Evolutionary conservation across 2,797 vertebrate species (phyloP).

Genomic region (Crypturellus tataupa): DNA sequence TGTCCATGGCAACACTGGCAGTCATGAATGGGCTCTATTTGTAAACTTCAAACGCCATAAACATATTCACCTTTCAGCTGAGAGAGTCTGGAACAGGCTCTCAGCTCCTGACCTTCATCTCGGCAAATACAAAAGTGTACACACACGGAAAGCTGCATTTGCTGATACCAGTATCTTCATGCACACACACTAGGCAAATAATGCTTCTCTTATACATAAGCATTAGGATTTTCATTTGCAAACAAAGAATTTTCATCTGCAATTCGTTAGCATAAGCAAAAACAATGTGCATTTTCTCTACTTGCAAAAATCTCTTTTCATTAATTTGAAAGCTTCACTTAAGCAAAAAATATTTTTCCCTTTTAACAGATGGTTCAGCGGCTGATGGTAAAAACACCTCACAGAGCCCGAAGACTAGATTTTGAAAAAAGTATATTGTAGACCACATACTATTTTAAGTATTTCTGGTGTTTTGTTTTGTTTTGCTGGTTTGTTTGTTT

Average conservation of each 20-base stretch:
- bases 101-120: neutral
- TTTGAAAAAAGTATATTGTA: neutral
- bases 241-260: neutral
- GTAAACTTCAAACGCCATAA: neutral
- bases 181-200: neutral
- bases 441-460: neutral
- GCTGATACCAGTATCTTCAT: neutral
- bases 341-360: neutral
- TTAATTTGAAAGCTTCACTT: neutral
- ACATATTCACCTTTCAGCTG: accelerated
- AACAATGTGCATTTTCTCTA: neutral
- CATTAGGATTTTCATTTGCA: neutral
- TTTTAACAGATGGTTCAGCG: neutral
- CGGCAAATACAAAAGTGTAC: neutral
- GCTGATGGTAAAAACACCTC: neutral
- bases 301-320: neutral
- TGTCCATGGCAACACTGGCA: neutral
- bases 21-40: neutral
- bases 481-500: neutral
- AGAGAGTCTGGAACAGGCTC: neutral
- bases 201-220: neutral
- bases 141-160: neutral
- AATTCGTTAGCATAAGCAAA: neutral
- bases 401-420: neutral
- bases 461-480: too few species aligned